Evolutionary conservation across 2,113 vertebrate genomes (phyloP).

Genomic region (Stegostoma tigrinum): DNA sequence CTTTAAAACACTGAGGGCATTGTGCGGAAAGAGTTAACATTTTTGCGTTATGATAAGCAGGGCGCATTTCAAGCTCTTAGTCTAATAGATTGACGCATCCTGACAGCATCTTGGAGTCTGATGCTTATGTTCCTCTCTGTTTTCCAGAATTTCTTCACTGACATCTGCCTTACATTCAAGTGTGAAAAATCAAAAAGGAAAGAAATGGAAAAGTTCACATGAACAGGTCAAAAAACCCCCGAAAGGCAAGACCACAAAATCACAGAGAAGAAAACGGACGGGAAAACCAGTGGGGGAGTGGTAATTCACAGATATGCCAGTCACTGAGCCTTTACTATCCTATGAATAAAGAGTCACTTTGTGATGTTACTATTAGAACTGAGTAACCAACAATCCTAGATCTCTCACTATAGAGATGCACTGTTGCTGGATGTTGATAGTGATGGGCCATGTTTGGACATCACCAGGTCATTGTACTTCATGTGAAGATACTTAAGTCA

Average conservation of each 20-base stretch:
- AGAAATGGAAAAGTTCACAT: conserved; percentile 51
- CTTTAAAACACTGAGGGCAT: too few relatives aligned
- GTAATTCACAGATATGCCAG: background rate
- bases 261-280: conserved; percentile 68
- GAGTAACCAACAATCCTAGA: background rate
- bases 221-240: conserved; percentile 52
- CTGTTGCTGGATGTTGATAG: too few relatives aligned
- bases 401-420: background rate
- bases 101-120: background rate
- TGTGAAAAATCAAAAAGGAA: conserved; percentile 64
- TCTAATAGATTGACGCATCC: background rate
- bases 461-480: background rate
- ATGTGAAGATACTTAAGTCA: background rate
- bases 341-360: background rate
- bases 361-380: background rate
- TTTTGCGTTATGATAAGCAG: background rate
- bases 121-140: background rate
- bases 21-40: too few relatives aligned
- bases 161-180: conserved; percentile 66
- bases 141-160: conserved; percentile 75
- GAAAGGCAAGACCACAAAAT: conserved; percentile 65
- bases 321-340: background rate
- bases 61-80: background rate
- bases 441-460: background rate
- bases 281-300: conserved; percentile 52